Conservation (phyloP, 1,140 invertebrate species). For the Streblospio benedicti region DNA sequence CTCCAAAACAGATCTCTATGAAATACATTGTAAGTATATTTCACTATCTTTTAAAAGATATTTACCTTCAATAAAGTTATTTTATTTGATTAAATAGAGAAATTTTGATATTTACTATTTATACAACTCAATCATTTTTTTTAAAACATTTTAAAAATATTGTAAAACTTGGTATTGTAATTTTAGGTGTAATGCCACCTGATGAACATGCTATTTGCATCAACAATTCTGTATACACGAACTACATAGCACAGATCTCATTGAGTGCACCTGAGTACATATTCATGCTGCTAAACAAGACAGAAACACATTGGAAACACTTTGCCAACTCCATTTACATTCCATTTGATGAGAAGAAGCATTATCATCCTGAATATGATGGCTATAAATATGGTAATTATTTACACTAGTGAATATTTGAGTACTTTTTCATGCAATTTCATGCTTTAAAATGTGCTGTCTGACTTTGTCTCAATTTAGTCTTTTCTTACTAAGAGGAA, state of each 20-base stretch:
- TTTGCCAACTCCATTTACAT: conserved; percentile 32
- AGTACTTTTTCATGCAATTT: too few relatives aligned
- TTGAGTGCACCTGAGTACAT: conserved; percentile 18
- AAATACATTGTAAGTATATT: conserved; percentile 27
- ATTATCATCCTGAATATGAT: conserved; percentile 42
- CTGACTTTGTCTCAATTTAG: neutral
- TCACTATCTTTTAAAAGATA: too few relatives aligned
- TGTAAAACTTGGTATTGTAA: neutral
- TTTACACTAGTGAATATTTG: too few relatives aligned
- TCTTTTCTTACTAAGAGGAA: neutral
- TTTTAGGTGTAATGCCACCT: conserved; percentile 49
- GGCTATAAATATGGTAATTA: conserved; percentile 28
- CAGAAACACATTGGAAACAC: conserved; percentile 20
- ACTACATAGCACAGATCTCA: conserved; percentile 39
- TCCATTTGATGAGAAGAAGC: conserved; percentile 26
- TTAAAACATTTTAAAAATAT: neutral
- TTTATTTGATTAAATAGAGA: neutral
- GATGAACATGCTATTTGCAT: conserved; percentile 46
- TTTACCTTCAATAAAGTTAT: neutral
- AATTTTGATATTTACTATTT: neutral
- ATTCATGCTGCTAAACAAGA: conserved; percentile 4
- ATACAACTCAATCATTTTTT: too few relatives aligned
- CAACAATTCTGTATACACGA: conserved; percentile 48
- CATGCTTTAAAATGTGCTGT: conserved; percentile 4
- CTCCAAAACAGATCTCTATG: conserved; percentile 21